Percentiles rank a stretch among this genome's conserved stretches.
These are phyloP conservation scores for Lonchura striata DNA, from an alignment of 2,113 vertebrate genomes.

Conservation along the genomic window DNA sequence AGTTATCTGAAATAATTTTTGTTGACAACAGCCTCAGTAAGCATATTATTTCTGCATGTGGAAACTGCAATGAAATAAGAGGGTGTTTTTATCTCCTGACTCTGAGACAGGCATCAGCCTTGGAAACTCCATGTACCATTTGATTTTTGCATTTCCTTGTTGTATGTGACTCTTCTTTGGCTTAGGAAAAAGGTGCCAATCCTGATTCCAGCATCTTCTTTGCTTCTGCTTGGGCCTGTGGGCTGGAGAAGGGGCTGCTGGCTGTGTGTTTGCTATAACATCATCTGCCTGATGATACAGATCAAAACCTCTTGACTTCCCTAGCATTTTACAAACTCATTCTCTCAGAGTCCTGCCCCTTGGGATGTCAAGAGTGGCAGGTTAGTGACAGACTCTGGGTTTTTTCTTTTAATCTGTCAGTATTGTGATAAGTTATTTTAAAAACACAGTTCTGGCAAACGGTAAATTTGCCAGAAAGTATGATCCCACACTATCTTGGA, in stretches of 20 bases:
- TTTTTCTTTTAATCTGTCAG: not conserved
- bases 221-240: not conserved
- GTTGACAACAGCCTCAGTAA: not conserved
- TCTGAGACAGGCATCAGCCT: not conserved
- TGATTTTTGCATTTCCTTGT: not conserved
- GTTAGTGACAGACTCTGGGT: not conserved
- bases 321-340: not conserved
- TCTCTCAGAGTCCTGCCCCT: not conserved
- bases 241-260: not conserved
- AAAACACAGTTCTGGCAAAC: not conserved
- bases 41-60: not conserved
- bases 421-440: not conserved
- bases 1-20: not conserved
- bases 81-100: not conserved
- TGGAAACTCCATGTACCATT: not conserved
- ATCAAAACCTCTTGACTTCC: not conserved
- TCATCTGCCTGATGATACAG: not conserved
- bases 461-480: not conserved
- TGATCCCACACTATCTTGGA: not conserved
- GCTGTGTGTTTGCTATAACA: fast-evolving
- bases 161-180: not conserved
- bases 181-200: not conserved
- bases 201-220: not conserved
- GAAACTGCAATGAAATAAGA: not conserved
- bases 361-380: not conserved